Conservation (phyloP, 1,140 invertebrate species). For the Neomicropteryx cornuta region DNA sequence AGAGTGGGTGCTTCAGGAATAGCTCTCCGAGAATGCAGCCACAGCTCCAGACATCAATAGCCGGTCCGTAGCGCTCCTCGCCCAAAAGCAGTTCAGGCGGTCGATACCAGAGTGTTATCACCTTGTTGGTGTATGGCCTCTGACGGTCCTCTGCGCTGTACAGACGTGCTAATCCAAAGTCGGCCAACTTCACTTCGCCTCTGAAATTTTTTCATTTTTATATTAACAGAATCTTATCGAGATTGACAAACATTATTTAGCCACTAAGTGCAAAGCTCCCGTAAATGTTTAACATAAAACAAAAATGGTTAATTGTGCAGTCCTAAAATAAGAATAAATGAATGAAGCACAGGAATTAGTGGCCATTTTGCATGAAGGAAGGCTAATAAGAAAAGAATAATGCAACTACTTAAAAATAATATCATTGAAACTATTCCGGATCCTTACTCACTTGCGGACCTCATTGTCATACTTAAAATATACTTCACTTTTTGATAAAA, state of each 20-base stretch:
- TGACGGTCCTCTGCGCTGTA: conserved; percentile 93
- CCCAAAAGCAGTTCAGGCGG: conserved; percentile 95
- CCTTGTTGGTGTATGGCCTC: conserved; percentile 96
- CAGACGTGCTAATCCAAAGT: conserved; percentile 94
- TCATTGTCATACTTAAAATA: too few species aligned
- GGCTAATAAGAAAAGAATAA: too few species aligned
- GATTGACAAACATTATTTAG: not conserved
- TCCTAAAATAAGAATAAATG: too few species aligned
- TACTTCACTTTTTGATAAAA: too few species aligned
- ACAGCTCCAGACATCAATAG: conserved; percentile 99
- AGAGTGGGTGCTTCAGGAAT: conserved; percentile 92
- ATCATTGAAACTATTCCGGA: too few species aligned
- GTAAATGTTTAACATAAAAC: not conserved
- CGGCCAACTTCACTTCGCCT: conserved; percentile 97
- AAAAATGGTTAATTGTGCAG: too few species aligned
- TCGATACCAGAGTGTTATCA: conserved; percentile 97
- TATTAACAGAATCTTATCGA: conserved; percentile 1
- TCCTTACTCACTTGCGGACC: too few species aligned
- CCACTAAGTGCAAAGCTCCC: not conserved
- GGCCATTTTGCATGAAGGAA: too few species aligned
- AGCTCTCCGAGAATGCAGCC: conserved; percentile 98
- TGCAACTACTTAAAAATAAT: too few species aligned
- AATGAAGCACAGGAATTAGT: too few species aligned
- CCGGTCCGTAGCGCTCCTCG: conserved; percentile 95
- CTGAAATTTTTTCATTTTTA: too few species aligned